Percentiles rank a stretch among this genome's conserved stretches.
phyloP scores from a whole-genome alignment of 2,888 invertebrate genomes.

The Morpho achilles region DNA sequence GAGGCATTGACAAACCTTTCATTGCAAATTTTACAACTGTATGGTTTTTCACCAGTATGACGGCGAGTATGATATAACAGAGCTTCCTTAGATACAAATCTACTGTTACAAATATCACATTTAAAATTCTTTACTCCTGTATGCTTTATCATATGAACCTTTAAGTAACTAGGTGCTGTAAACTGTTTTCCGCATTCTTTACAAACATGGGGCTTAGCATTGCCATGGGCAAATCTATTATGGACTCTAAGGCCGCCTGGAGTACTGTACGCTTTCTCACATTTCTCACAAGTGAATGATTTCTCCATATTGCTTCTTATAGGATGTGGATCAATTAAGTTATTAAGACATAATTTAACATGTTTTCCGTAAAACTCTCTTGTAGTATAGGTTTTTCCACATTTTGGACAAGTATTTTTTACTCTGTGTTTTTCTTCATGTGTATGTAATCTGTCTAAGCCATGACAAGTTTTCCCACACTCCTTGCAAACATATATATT shows the following conservation, averaged over 20 bases:
- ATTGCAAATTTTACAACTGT: slow-evolving; percentile 54
- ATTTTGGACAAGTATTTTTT: slow-evolving; percentile 59
- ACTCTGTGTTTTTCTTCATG: slow-evolving; percentile 59
- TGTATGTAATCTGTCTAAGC: slow-evolving; percentile 44
- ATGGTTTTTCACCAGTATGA: slow-evolving; percentile 69
- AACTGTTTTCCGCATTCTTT: slow-evolving; percentile 59
- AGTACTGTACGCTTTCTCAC: slow-evolving; percentile 63
- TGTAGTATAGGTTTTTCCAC: slow-evolving; percentile 58
- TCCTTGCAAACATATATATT: slow-evolving; percentile 49
- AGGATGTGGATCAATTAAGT: slow-evolving; percentile 58
- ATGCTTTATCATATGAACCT: slow-evolving; percentile 62
- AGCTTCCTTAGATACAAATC: slow-evolving; percentile 67
- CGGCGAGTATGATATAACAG: slow-evolving; percentile 62
- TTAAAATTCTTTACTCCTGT: slow-evolving; percentile 65
- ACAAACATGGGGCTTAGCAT: slow-evolving; percentile 61
- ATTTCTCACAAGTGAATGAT: slow-evolving; percentile 50
- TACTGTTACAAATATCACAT: slow-evolving; percentile 54
- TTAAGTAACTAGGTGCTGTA: slow-evolving; percentile 66
- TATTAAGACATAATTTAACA: slow-evolving; percentile 54
- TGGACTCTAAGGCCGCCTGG: slow-evolving; percentile 62
- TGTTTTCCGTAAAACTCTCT: slow-evolving; percentile 58
- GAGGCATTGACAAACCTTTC: slow-evolving; percentile 69
- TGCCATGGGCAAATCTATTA: slow-evolving; percentile 58
- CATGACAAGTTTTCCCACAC: slow-evolving; percentile 57
- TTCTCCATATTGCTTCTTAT: slow-evolving; percentile 49